These are phyloP conservation scores for Hydractinia symbiolongicarpus DNA, from an alignment of 30 jellyfish, hydroid and myxozoan genomes.

Conservation along the genomic window DNA sequence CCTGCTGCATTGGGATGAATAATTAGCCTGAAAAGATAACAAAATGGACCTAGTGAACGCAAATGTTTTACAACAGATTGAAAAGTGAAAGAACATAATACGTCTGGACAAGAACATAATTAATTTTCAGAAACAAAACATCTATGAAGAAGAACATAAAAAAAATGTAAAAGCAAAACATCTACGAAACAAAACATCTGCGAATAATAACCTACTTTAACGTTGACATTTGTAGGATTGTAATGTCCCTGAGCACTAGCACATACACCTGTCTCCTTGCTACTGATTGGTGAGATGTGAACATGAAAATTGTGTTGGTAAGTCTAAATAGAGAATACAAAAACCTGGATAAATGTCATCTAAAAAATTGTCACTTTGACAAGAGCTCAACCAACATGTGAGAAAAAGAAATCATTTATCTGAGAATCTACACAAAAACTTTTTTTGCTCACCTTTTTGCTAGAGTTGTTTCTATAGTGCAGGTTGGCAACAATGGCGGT, in stretches of 20 bases:
- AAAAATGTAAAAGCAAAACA: neutral
- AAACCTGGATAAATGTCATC: no score
- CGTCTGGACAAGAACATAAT: neutral
- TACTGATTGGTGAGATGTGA: slow-evolving; percentile 82
- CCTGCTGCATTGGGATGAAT: slow-evolving; percentile 49
- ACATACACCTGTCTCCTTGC: slow-evolving; percentile 37
- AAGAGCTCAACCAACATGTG: no score
- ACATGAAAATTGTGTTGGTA: slow-evolving; percentile 82
- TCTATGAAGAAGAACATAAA: neutral
- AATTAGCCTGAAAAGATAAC: slow-evolving; percentile 34
- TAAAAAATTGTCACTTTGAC: no score
- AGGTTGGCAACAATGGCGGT: no score
- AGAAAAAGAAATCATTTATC: no score
- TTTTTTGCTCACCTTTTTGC: no score
- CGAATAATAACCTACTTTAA: neutral
- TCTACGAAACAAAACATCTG: neutral
- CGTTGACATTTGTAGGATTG: slow-evolving; percentile 69
- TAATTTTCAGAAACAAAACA: neutral
- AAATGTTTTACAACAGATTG: neutral
- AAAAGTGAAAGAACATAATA: neutral
- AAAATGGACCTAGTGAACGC: slow-evolving; percentile 5
- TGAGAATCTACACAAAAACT: no score
- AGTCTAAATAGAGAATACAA: slow-evolving; percentile 41
- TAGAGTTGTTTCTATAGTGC: no score
- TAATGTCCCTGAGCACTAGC: slow-evolving; percentile 80